Evolutionary conservation across 2,113 vertebrate genomes (phyloP), one percentile per base, ranked within the genome.

Genomic region (Aphelocoma coerulescens): DNA sequence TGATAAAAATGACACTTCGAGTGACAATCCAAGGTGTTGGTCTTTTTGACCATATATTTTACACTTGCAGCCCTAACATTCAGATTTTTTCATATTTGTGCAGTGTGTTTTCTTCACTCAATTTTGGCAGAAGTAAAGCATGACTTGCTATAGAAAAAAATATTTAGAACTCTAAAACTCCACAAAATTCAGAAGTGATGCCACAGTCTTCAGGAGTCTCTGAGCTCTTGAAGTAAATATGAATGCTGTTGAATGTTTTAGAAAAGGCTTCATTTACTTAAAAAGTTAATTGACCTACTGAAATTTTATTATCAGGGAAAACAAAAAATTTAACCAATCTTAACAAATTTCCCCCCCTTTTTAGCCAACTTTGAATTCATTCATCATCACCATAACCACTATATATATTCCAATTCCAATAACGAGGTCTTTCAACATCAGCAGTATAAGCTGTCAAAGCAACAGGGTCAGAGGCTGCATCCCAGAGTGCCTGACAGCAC

Each of bases 301-400:
- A 78, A 75, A 65, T 46, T 44, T 32, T 54, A 39, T 24, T 20
- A 76, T 30, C 39, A 68, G 20, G 20, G 65, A 57, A 73, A 19
- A 16, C 7, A 48, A 66, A 28, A 5, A 10, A 10, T 19, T 68
- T 41, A 71, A 67, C 10, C 12, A 7, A 26, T 39, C 48, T 82
- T 32, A 51, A 54, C 5, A 67, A 44, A 62, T 24, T 4, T 1
- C 16, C 15, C 4, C 1, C 5, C 0, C 1, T 13, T 49, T 71
- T 51, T 37, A 78, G 27, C 7, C n/a, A 49, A 16, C 11, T 77
- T 23, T 41, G 10, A 1, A 85, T 82, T 69, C 6, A 24, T 74
- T 52, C 37, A 48, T 73, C 26, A 72, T 16, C 62, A 63, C 16
- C 26, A 58, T 12, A 62, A 67, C 5, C 22, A n/a, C 18, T 57